These are phyloP conservation scores for roundworm (Caenorhabditis elegans) DNA, from an alignment of 1,140 invertebrate species.

Conservation along the genomic window WBcel235 BX284605.5:3962501-3963000, in stretches of 20 bases:
- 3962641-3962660: constrained; percentile 35
- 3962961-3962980: constrained; percentile 31
- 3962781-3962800: not conserved
- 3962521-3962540: constrained; percentile 45
- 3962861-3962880: not conserved
- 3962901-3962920: not conserved
- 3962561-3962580: constrained; percentile 10
- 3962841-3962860: not conserved
- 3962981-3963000: constrained; percentile 64
- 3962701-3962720: constrained; percentile 65
- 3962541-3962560: constrained; percentile 28
- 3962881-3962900: not conserved
- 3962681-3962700: constrained; percentile 69
- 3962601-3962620: not conserved
- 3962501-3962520: constrained; percentile 9
- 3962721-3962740: not conserved
- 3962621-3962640: not conserved
- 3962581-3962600: too few relatives aligned
- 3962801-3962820: not conserved
- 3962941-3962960: constrained; percentile 22
- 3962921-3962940: not conserved
- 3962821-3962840: not conserved
- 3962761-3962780: not conserved
- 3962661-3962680: constrained; percentile 69
- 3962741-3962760: not conserved